These are phyloP conservation scores for Drosophila willistoni DNA, from an alignment of 1,140 invertebrate genomes.

Conservation along the genomic window DNA sequence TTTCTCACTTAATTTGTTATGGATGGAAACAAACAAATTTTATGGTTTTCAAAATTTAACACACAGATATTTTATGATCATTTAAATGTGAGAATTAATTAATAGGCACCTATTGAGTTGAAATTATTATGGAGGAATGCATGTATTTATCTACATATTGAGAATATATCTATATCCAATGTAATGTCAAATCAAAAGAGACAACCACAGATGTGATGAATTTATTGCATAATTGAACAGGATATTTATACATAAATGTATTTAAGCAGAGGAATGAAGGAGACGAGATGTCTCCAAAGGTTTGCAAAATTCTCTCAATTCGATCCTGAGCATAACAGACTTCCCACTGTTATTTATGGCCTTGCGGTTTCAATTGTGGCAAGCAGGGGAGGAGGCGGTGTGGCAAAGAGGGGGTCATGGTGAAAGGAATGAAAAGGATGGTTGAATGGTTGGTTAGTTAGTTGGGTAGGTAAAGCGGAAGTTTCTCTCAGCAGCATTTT, in stretches of 20 bases:
- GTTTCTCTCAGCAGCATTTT: constrained; percentile 43
- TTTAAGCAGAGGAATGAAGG: background rate
- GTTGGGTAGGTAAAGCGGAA: constrained; percentile 4
- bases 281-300: background rate
- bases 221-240: constrained; percentile 80
- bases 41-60: constrained; percentile 65
- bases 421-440: constrained; percentile 25
- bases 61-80: constrained; percentile 64
- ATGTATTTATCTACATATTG: constrained; percentile 51
- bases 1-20: constrained; percentile 80
- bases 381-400: background rate
- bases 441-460: constrained; percentile 14
- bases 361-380: constrained; percentile 21
- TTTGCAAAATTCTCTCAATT: constrained; percentile 47
- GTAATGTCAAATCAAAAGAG: constrained; percentile 45
- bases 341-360: constrained; percentile 68
- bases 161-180: constrained; percentile 54
- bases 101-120: constrained; percentile 38
- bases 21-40: constrained; percentile 69
- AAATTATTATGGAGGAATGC: constrained; percentile 26
- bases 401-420: constrained; percentile 23
- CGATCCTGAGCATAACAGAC: constrained; percentile 27
- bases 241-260: constrained; percentile 8
- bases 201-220: constrained; percentile 56
- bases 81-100: constrained; percentile 68